Percentiles rank a stretch among this genome's conserved stretches.
Conservation (phyloP, 2,888 invertebrate genomes). For the Drosophila formosana region DNA sequence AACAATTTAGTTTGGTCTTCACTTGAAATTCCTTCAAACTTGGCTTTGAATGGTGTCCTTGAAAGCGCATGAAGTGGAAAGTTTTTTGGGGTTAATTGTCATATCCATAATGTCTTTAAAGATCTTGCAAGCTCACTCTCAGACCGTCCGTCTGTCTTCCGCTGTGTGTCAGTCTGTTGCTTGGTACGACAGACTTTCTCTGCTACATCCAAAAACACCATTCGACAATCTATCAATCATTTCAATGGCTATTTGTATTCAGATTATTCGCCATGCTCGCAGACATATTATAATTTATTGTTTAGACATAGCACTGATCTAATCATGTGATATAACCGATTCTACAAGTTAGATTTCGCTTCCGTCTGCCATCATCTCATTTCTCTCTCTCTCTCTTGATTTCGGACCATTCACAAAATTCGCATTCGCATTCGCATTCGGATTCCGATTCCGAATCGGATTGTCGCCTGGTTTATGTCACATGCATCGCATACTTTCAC, state of each 20-base stretch:
- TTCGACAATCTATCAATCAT: slow-evolving; percentile 43
- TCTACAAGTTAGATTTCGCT: slow-evolving; percentile 24
- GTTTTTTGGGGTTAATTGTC: slow-evolving; percentile 17
- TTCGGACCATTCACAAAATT: slow-evolving; percentile 25
- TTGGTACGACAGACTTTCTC: slow-evolving; percentile 50
- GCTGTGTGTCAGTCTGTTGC: slow-evolving; percentile 14
- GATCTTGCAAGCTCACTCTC: slow-evolving; percentile 7
- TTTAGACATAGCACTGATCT: slow-evolving; percentile 8
- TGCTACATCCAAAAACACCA: slow-evolving; percentile 14
- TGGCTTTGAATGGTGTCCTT: slow-evolving; percentile 16
- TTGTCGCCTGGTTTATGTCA: slow-evolving; percentile 58
- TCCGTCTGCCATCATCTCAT: background rate
- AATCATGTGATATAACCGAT: slow-evolving; percentile 18
- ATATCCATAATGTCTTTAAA: slow-evolving; percentile 2
- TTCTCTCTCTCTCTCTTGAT: background rate
- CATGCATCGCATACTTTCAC: slow-evolving; percentile 66
- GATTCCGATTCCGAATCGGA: slow-evolving; percentile 5
- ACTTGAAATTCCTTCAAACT: background rate
- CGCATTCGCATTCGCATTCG: slow-evolving; percentile 12
- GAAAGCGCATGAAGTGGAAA: slow-evolving; percentile 13
- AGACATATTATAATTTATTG: slow-evolving; percentile 10
- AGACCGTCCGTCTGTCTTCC: background rate
- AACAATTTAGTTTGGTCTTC: slow-evolving; percentile 2
- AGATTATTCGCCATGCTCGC: slow-evolving; percentile 5
- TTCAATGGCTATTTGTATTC: slow-evolving; percentile 12